phyloP scores from a whole-genome alignment of 2,888 invertebrate species.

The Harpagoxenus sublaevis region DNA sequence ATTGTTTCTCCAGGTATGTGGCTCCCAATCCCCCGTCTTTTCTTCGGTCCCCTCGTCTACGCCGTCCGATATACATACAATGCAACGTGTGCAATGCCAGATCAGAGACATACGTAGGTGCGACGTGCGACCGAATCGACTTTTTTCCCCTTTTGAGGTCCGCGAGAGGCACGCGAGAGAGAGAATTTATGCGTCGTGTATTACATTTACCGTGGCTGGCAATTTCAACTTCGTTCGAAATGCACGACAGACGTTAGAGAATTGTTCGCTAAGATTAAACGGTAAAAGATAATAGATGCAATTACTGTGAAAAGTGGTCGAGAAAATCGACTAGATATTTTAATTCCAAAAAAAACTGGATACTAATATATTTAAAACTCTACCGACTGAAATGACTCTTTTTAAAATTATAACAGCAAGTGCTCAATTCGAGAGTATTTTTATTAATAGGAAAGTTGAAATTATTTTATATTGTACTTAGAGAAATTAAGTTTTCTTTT shows the following conservation, averaged over 20 bases:
- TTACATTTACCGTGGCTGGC: constrained; percentile 51
- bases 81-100: constrained; percentile 78
- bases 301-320: background rate
- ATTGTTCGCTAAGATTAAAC: background rate
- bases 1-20: constrained; percentile 66
- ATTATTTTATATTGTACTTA: background rate
- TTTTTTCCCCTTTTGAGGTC: constrained; percentile 30
- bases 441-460: background rate
- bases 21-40: constrained; percentile 17
- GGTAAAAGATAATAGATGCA: background rate
- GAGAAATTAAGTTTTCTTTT: background rate
- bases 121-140: constrained; percentile 70
- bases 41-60: constrained; percentile 55
- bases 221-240: constrained; percentile 32
- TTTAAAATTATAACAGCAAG: background rate
- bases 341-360: background rate
- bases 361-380: background rate
- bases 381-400: background rate
- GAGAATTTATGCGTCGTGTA: constrained; percentile 64
- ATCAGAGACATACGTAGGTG: constrained; percentile 77
- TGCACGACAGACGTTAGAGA: background rate
- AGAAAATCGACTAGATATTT: background rate
- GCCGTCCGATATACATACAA: constrained; percentile 83
- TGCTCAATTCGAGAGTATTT: background rate
- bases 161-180: constrained; percentile 45